Conservation (phyloP, 2,797 vertebrate genomes). For the Anguilla obscura region DNA sequence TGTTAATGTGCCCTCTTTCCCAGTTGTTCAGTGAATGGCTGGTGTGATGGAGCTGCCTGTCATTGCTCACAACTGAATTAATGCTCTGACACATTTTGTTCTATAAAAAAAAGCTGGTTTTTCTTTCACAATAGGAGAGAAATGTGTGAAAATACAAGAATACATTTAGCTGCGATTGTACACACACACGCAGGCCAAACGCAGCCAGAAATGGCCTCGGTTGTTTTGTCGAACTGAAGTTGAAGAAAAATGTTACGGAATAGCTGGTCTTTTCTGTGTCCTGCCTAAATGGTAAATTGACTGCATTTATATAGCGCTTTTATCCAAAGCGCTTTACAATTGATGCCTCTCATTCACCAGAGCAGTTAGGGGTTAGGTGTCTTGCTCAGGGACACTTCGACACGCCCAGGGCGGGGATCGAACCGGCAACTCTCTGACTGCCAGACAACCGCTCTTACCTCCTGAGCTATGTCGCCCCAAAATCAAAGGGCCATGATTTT, state of each 20-base stretch:
- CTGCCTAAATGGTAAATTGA: too few relatives aligned
- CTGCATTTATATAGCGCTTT: too few relatives aligned
- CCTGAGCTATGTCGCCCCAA: slow-evolving; percentile 12
- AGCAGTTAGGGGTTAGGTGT: too few relatives aligned
- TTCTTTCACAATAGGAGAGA: neutral
- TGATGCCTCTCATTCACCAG: too few relatives aligned
- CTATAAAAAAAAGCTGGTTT: neutral
- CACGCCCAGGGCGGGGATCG: too few relatives aligned
- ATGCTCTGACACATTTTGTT: neutral
- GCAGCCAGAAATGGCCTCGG: neutral
- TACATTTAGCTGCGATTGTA: neutral
- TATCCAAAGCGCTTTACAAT: too few relatives aligned
- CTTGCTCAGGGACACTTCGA: too few relatives aligned
- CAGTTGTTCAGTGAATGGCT: neutral
- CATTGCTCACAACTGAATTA: neutral
- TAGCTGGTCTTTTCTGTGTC: slow-evolving; percentile 26
- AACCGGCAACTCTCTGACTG: too few relatives aligned
- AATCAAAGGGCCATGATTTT: slow-evolving; percentile 50
- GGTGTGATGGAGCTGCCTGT: neutral
- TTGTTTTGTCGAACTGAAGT: neutral
- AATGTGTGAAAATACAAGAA: slow-evolving; percentile 12
- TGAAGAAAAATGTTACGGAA: slow-evolving; percentile 38
- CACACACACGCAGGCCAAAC: neutral
- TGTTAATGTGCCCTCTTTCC: neutral
- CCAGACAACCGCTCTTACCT: too few relatives aligned